phyloP scores from a whole-genome alignment of 2,113 vertebrate genomes.

The Mobula hypostoma region DNA sequence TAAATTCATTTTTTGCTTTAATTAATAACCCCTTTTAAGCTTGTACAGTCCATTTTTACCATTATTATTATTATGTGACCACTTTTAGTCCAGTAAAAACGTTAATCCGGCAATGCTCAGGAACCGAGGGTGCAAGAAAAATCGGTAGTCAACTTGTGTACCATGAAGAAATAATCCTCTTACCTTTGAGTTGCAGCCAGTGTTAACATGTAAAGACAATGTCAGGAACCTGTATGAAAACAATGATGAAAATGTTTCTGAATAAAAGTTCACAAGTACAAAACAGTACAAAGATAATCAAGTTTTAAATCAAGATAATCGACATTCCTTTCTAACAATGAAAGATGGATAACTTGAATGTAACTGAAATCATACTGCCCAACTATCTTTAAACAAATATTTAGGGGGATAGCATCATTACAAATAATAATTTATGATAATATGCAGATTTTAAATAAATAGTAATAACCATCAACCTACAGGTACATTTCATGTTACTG shows the following conservation, averaged over 20 bases:
- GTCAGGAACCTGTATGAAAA: conserved; percentile 10
- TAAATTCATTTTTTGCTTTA: too few species aligned
- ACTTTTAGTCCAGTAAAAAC: too few species aligned
- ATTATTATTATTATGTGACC: too few species aligned
- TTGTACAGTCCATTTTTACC: too few species aligned
- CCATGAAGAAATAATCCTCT: not conserved
- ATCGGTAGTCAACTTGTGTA: not conserved
- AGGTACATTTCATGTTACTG: not conserved
- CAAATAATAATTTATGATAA: not conserved
- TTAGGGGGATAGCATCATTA: too few species aligned
- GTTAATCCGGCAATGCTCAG: too few species aligned
- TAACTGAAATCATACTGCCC: not conserved
- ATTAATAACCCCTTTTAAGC: too few species aligned
- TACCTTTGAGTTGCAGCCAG: not conserved
- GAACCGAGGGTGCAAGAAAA: too few species aligned
- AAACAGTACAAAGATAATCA: not conserved
- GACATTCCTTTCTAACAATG: not conserved
- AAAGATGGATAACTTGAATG: not conserved
- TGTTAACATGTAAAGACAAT: not conserved
- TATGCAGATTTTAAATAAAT: not conserved
- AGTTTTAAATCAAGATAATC: not conserved
- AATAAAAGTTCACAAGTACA: not conserved
- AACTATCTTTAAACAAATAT: not conserved
- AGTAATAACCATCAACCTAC: not conserved
- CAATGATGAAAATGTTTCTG: not conserved